phyloP scores from a whole-genome alignment of 1,140 invertebrate genomes.

The Aphidius ervi region DNA sequence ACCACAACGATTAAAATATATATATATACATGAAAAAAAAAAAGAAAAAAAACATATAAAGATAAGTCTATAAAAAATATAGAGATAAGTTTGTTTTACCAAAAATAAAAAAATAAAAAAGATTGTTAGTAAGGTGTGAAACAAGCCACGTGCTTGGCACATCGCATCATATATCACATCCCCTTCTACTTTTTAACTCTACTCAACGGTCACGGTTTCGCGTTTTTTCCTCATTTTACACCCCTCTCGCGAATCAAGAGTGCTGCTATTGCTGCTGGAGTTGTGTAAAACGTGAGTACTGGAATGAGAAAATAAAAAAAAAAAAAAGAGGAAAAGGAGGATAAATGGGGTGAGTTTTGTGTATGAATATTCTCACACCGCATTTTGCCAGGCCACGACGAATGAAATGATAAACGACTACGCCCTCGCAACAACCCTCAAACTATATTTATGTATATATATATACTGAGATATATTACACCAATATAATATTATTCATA shows the following conservation, averaged over 20 bases:
- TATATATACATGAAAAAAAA: neutral
- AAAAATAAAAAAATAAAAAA: slow-evolving; percentile 27
- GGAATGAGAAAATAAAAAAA: neutral
- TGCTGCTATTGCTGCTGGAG: no score
- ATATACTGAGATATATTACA: no score
- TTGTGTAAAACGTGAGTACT: no score
- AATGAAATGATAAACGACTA: slow-evolving; percentile 47
- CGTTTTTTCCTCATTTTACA: no score
- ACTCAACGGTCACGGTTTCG: neutral
- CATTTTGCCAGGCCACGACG: slow-evolving; percentile 18
- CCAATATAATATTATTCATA: no score
- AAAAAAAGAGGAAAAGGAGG: slow-evolving; percentile 13
- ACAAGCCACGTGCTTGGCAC: slow-evolving; percentile 40
- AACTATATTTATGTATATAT: no score
- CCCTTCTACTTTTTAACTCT: slow-evolving; percentile 24
- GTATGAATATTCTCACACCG: slow-evolving; percentile 47
- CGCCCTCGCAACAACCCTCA: slow-evolving; percentile 12
- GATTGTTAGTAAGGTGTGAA: slow-evolving; percentile 44
- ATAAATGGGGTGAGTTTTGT: slow-evolving; percentile 30
- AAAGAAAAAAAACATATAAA: no score
- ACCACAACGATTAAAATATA: no score
- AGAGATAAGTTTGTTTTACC: slow-evolving; percentile 36
- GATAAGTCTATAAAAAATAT: no score
- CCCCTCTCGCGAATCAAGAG: no score
- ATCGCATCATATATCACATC: slow-evolving; percentile 42